Evolutionary conservation across 1,140 invertebrate species (phyloP), one percentile per base, ranked within the genome.

Genomic region (Rhyzopertha dominica): DNA sequence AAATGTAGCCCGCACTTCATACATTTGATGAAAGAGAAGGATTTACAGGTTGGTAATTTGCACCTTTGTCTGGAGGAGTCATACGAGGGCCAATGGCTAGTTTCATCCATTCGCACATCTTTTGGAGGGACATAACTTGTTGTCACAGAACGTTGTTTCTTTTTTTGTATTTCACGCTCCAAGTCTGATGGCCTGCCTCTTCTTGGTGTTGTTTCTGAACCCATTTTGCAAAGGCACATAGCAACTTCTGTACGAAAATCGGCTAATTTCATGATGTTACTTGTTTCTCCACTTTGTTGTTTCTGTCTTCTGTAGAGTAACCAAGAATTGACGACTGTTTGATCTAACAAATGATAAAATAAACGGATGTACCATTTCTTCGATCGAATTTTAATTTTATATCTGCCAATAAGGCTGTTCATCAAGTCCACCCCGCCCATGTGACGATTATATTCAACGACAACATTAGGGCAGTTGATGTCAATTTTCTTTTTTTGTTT

Each of bases 361-460:
- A 74, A 52, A 46, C 66, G 35, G 10, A 65, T 48, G 45, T 67
- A 64, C 63, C 65, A 72, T 53, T 70, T 65, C 53, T 60, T 62
- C 37, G 55, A 65, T 56, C 63, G 67, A 18, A 67, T 63, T 53
- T 42, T 50, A 23, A 67, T 64, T 42, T 57, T 49, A 54, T 74
- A 68, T 42, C 64, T 58, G 9, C 62, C 62, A 42, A 72, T 66
- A 14, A 70, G 52, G 37, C 54, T 63, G 48, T 71, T 66, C 48
- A 64, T 61, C 38, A 67, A 49, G 39, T 71, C 65, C 16, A 71
- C 69, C 18, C 67, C 70, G 25, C 68, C 69, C 71, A 74, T 74
- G 52, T 71, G 44, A 2, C 26, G 26, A 28, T 49, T 49, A 28
- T 44, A 49, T 37, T 49, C 32, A 12, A 5, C 4, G 7, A 48